A percentile compares a stretch with the other conserved stretches of the same genome.
phyloP scores from a whole-genome alignment of 2,797 vertebrate genomes.

The Rhabdophis nuchalis region DNA sequence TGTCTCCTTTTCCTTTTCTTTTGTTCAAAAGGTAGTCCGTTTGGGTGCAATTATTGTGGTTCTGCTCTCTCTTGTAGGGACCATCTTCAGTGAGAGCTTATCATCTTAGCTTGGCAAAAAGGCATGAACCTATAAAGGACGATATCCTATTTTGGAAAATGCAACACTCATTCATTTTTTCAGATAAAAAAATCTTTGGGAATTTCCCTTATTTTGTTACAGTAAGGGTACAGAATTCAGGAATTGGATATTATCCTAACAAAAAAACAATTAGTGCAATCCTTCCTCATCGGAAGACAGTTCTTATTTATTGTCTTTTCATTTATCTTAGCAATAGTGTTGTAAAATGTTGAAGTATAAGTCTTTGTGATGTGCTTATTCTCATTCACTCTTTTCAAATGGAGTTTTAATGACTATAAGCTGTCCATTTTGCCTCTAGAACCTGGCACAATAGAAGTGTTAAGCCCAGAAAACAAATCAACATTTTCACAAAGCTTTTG shows the following conservation, averaged over 20 bases:
- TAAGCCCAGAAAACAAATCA: background rate
- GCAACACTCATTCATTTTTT: background rate
- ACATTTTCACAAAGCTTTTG: background rate
- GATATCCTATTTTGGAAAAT: background rate
- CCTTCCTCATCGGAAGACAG: background rate
- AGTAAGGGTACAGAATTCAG: background rate
- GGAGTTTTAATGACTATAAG: background rate
- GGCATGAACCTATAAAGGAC: background rate
- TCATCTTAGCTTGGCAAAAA: background rate
- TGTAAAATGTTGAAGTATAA: background rate
- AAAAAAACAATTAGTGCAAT: background rate
- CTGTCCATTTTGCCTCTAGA: background rate
- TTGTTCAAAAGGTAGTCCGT: background rate
- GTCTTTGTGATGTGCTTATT: background rate
- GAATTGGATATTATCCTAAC: background rate
- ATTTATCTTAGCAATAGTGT: background rate
- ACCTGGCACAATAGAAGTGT: background rate
- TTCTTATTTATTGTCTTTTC: background rate
- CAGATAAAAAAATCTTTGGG: background rate
- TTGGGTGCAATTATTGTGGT: background rate
- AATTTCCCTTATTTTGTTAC: background rate
- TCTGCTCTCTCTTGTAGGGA: background rate
- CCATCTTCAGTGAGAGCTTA: background rate
- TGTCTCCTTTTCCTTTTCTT: background rate
- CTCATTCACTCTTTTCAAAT: background rate